Percentiles rank a stretch among this genome's conserved stretches.
Conservation (phyloP, 2,113 vertebrate genomes). For the Fulmarus glacialis region DNA sequence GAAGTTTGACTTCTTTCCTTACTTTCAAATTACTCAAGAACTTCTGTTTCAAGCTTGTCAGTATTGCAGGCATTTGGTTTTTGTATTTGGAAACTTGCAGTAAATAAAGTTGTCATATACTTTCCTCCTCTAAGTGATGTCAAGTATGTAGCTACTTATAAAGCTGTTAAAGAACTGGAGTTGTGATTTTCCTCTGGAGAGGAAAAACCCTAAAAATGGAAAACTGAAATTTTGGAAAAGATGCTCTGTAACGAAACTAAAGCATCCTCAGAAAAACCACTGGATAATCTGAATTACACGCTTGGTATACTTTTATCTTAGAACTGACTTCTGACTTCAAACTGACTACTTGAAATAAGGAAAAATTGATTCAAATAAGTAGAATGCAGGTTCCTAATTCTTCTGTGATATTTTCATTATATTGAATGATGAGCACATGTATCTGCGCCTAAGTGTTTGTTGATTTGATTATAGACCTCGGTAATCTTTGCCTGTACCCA, state of each 20-base stretch:
- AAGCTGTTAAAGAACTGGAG: neutral
- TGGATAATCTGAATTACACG: neutral
- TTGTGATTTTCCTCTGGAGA: neutral
- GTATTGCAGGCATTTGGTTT: neutral
- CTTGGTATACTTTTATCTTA: neutral
- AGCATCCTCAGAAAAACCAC: neutral
- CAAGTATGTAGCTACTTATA: fast-evolving
- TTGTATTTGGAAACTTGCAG: neutral
- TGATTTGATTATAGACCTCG: neutral
- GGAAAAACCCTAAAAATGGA: neutral
- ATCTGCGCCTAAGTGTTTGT: neutral
- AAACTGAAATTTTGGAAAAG: neutral
- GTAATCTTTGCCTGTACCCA: neutral
- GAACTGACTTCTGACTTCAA: neutral
- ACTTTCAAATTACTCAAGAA: neutral
- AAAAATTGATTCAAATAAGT: neutral
- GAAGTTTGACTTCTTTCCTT: neutral
- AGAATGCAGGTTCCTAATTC: neutral
- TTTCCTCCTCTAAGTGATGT: neutral
- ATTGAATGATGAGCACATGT: neutral
- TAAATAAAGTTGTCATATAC: neutral
- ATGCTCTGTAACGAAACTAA: neutral
- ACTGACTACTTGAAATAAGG: neutral
- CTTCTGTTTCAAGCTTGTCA: neutral
- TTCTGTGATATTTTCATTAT: neutral